Evolutionary conservation across 2,113 vertebrate genomes (phyloP).

Genomic region (Sardina pilchardus): DNA sequence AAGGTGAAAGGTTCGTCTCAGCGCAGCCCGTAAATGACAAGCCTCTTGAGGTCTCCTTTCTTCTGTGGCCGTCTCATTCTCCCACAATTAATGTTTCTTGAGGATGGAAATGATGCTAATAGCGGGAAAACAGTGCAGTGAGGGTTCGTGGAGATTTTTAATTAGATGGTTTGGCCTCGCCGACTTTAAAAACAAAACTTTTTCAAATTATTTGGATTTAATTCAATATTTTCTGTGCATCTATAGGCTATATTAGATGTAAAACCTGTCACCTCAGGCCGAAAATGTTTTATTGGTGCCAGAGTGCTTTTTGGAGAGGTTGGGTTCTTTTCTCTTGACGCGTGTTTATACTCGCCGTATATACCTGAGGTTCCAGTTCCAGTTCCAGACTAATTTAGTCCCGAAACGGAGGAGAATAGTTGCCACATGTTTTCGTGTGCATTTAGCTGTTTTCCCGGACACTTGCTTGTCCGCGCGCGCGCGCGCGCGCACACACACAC

Average conservation of each 20-base stretch:
- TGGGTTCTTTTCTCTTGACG: too few species aligned
- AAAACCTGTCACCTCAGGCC: background rate
- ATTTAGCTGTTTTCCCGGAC: background rate
- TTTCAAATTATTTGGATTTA: background rate
- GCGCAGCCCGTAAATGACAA: constrained; percentile 43
- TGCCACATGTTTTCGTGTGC: background rate
- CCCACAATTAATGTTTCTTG: constrained; percentile 53
- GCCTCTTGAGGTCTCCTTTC: constrained; percentile 51
- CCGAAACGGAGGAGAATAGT: background rate
- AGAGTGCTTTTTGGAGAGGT: background rate
- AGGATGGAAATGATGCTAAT: constrained; percentile 58
- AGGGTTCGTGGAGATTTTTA: background rate
- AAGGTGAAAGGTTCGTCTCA: constrained; percentile 52
- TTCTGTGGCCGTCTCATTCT: constrained; percentile 43
- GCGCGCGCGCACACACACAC: too few species aligned
- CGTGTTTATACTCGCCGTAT: background rate
- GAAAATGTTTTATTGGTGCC: background rate
- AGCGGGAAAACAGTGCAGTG: constrained; percentile 29
- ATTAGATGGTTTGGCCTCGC: background rate
- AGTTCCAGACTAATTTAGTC: background rate
- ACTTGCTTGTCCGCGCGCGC: background rate
- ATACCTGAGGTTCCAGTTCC: too few species aligned
- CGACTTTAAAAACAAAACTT: background rate
- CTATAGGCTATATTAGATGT: background rate
- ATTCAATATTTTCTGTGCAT: background rate